A percentile compares a stretch with the other conserved stretches of the same genome.
These are phyloP conservation scores for Rhagonycha lutea DNA, from an alignment of 2,888 invertebrate species.

Conservation along the genomic window DNA sequence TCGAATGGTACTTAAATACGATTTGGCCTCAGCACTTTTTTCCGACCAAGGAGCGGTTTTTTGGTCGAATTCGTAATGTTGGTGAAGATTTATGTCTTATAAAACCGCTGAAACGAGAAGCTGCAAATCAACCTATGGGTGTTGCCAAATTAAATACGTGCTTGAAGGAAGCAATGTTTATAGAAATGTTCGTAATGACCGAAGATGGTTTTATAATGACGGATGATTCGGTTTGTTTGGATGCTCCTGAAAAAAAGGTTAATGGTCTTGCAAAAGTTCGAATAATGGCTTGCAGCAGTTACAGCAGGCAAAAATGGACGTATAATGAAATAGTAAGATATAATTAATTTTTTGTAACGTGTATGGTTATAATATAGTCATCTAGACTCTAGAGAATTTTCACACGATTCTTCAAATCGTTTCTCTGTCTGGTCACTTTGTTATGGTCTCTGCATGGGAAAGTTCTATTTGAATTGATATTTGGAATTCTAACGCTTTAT, in stretches of 20 bases:
- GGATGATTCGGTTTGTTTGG: conserved; percentile 85
- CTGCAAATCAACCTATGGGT: conserved; percentile 71
- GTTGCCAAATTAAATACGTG: conserved; percentile 71
- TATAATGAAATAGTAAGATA: conserved; percentile 58
- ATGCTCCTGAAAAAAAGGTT: conserved; percentile 62
- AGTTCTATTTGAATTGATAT: background rate
- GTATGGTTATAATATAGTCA: background rate
- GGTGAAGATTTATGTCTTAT: conserved; percentile 62
- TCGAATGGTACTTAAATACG: conserved; percentile 91
- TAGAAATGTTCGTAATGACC: conserved; percentile 75
- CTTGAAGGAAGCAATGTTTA: conserved; percentile 60
- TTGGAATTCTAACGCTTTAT: background rate
- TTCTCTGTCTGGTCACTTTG: background rate
- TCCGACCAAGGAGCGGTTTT: conserved; percentile 83
- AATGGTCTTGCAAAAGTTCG: conserved; percentile 62
- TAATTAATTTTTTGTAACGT: background rate
- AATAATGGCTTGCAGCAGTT: conserved; percentile 73
- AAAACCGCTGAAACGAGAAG: conserved; percentile 63
- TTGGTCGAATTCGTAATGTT: conserved; percentile 77
- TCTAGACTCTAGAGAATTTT: background rate
- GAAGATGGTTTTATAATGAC: conserved; percentile 77
- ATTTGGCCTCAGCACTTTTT: conserved; percentile 97
- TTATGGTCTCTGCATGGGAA: background rate
- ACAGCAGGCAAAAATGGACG: conserved; percentile 71
- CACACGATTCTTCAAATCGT: background rate